phyloP scores from a whole-genome alignment of 2,888 invertebrate species.

The Synanthedon andrenaeformis region DNA sequence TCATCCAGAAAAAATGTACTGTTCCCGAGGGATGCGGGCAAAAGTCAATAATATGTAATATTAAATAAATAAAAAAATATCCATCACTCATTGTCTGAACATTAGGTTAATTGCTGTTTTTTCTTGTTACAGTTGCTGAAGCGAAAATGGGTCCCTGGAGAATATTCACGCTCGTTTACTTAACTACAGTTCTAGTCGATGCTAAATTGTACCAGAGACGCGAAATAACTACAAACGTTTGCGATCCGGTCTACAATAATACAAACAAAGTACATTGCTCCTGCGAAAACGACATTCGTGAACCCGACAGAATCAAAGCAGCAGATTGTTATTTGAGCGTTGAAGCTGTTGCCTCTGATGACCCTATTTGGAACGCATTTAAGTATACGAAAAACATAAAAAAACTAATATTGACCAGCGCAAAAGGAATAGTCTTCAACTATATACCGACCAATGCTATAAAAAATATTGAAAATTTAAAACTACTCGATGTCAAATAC shows the following conservation, averaged over 20 bases:
- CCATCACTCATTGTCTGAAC: no score
- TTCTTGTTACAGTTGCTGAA: slow-evolving; percentile 4
- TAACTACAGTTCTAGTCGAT: slow-evolving; percentile 29
- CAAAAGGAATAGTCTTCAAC: slow-evolving; percentile 72
- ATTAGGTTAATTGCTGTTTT: background rate
- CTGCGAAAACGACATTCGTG: slow-evolving; percentile 25
- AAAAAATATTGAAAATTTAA: slow-evolving; percentile 67
- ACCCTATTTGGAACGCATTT: slow-evolving; percentile 76
- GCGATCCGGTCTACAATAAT: slow-evolving; percentile 36
- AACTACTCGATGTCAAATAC: slow-evolving; percentile 74
- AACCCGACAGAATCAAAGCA: slow-evolving; percentile 54
- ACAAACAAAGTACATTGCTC: slow-evolving; percentile 47
- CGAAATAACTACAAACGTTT: slow-evolving; percentile 28
- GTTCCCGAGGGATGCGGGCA: no score
- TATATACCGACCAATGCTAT: slow-evolving; percentile 77
- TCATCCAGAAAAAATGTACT: no score
- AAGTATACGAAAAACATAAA: slow-evolving; percentile 71
- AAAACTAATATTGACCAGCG: slow-evolving; percentile 75
- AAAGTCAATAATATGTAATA: no score
- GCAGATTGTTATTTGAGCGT: slow-evolving; percentile 79
- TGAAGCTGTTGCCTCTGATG: slow-evolving; percentile 66
- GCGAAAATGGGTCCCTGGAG: slow-evolving; percentile 5
- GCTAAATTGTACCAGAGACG: slow-evolving; percentile 35
- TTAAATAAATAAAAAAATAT: no score
- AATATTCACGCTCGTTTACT: slow-evolving; percentile 11